Evolutionary conservation across 2,888 invertebrate genomes (phyloP).

Genomic region (Trichopria drosophilae): DNA sequence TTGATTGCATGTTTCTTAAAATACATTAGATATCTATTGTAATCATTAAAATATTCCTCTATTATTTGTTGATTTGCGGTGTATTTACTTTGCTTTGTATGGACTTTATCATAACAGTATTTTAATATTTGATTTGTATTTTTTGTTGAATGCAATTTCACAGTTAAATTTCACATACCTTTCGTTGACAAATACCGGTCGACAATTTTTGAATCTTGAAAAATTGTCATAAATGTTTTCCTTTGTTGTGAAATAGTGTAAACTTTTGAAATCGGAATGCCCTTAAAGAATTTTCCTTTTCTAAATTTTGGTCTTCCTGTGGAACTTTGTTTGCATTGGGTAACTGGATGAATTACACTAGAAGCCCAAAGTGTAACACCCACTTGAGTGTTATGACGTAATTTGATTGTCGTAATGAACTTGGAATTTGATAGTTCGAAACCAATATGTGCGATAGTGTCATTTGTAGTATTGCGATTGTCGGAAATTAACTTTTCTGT

Average conservation of each 20-base stretch:
- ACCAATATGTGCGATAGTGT: background rate
- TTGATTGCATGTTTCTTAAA: no score
- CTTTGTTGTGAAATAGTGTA: slow-evolving; percentile 43
- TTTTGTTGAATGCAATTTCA: background rate
- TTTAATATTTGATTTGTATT: background rate
- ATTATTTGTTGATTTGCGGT: background rate
- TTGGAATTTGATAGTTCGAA: background rate
- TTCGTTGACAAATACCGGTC: slow-evolving; percentile 40
- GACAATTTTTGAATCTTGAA: slow-evolving; percentile 41
- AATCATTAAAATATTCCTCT: background rate
- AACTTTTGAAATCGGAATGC: slow-evolving; percentile 46
- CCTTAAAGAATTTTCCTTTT: slow-evolving; percentile 61
- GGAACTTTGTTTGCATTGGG: slow-evolving; percentile 60
- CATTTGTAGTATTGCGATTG: background rate
- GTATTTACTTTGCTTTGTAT: background rate
- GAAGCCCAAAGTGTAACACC: slow-evolving; percentile 62
- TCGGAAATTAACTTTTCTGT: background rate
- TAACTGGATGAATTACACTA: slow-evolving; percentile 60
- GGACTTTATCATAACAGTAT: background rate
- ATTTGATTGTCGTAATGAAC: slow-evolving; percentile 48
- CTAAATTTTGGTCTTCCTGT: slow-evolving; percentile 61
- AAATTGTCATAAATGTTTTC: slow-evolving; percentile 37
- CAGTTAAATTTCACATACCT: slow-evolving; percentile 18
- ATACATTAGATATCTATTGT: no score
- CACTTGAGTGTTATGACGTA: slow-evolving; percentile 62